phyloP scores from a whole-genome alignment of 37 sponge, comb jelly and placozoan genomes.

The Petrosia ficiformis region DNA sequence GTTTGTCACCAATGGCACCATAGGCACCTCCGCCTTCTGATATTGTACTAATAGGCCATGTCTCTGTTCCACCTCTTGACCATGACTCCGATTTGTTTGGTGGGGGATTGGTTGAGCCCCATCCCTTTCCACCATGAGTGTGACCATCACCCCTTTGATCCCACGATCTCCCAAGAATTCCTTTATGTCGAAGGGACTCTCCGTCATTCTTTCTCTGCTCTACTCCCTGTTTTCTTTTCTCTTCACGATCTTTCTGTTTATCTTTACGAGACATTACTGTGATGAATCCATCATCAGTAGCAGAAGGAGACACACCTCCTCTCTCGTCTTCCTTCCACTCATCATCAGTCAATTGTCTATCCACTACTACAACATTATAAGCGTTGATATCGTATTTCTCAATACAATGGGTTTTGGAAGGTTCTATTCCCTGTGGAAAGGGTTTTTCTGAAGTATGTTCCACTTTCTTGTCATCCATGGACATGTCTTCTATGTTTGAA shows the following conservation, averaged over 20 bases:
- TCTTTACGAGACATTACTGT: background rate
- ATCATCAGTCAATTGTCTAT: conserved; percentile 13
- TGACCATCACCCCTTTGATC: too few relatives aligned
- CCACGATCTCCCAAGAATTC: too few relatives aligned
- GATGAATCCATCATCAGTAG: background rate
- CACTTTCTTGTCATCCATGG: too few relatives aligned
- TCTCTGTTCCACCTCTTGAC: too few relatives aligned
- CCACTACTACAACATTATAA: conserved; percentile 43
- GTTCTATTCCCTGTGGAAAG: too few relatives aligned
- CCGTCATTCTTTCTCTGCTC: background rate
- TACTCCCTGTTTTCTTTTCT: background rate
- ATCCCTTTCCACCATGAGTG: too few relatives aligned
- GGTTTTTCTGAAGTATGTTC: too few relatives aligned
- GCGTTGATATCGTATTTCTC: conserved; percentile 61
- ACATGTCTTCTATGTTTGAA: too few relatives aligned
- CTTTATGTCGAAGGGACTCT: background rate
- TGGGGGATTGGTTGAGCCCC: background rate
- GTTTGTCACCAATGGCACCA: background rate
- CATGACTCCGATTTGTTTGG: background rate
- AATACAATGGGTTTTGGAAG: too few relatives aligned
- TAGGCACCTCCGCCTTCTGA: background rate
- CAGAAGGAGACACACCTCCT: background rate
- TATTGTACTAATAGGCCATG: too few relatives aligned
- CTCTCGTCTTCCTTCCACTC: conserved; percentile 11
- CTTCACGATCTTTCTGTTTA: background rate